Evolutionary conservation across 2,797 vertebrate species (phyloP).

Genomic region (Moxostoma hubbsi): DNA sequence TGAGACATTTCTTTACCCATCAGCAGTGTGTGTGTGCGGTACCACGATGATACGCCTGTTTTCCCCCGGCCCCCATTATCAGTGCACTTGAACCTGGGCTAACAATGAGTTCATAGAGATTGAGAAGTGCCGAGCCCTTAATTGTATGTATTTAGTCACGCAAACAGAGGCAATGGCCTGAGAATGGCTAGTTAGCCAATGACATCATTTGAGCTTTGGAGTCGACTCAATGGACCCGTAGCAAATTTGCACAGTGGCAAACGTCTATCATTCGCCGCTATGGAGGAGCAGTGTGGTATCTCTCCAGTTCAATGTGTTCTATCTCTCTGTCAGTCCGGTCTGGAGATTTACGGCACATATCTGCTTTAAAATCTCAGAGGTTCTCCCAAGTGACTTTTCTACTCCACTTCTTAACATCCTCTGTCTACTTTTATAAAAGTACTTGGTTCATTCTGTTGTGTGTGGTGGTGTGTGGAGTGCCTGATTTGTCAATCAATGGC

Average conservation of each 20-base stretch:
- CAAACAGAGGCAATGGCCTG: conserved; percentile 99
- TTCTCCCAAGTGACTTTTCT: conserved; percentile 28
- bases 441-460: conserved; percentile 47
- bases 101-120: conserved; percentile 99
- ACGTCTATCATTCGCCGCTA: conserved; percentile 62
- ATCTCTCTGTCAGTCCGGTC: conserved; percentile 25
- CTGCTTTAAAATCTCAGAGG: conserved; percentile 27
- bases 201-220: conserved; percentile 93
- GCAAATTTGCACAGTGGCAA: conserved; percentile 81
- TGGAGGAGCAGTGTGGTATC: conserved; percentile 48
- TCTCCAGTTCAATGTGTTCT: conserved; percentile 38
- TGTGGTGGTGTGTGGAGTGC: conserved; percentile 59
- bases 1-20: conserved; percentile 89
- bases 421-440: conserved; percentile 16
- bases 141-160: conserved; percentile 99
- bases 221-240: conserved; percentile 90
- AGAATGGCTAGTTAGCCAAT: conserved; percentile 97
- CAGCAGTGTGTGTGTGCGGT: conserved; percentile 77
- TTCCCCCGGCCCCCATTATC: conserved; percentile 97
- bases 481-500: conserved; percentile 92
- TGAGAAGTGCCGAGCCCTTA: conserved; percentile 96
- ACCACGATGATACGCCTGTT: conserved; percentile 84
- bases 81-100: conserved; percentile 98
- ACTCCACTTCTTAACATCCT: conserved; percentile 35
- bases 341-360: conserved; percentile 40